These are phyloP conservation scores for Myopa tessellatipennis DNA, from an alignment of 2,888 invertebrate genomes.

Conservation along the genomic window DNA sequence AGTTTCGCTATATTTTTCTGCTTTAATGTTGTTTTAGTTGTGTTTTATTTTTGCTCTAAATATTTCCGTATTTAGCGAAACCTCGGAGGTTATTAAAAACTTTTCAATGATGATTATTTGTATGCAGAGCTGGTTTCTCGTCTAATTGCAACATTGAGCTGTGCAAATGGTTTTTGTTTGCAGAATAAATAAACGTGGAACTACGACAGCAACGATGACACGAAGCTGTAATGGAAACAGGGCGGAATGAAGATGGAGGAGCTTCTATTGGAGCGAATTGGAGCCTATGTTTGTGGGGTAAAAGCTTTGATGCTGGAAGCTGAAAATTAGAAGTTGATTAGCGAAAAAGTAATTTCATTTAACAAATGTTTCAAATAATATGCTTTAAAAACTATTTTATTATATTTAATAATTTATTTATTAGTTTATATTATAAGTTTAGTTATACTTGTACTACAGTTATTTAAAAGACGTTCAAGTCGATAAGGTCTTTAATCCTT, in stretches of 20 bases:
- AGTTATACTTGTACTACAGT: no score
- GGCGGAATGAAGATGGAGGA: not conserved
- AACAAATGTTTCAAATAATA: no score
- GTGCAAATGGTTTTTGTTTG: not conserved
- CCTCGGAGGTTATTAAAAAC: conserved; percentile 19
- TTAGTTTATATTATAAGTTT: no score
- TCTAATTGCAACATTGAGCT: conserved; percentile 24
- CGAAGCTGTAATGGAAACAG: not conserved
- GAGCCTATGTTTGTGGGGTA: no score
- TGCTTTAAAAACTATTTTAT: no score
- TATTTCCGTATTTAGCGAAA: conserved; percentile 10
- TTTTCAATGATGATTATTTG: conserved; percentile 10
- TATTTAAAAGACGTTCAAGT: no score
- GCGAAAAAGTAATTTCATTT: no score
- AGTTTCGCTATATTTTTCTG: not conserved
- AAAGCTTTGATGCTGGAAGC: no score
- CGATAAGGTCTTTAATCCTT: no score
- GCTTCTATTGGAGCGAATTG: not conserved
- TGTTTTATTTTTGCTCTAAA: conserved; percentile 12
- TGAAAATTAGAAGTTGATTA: no score
- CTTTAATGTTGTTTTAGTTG: not conserved
- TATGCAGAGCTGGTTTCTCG: not conserved
- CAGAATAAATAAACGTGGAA: not conserved
- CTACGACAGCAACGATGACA: not conserved
- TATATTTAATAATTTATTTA: no score